phyloP scores from a whole-genome alignment of 2,888 invertebrate species.

The Icerya purchasi region DNA sequence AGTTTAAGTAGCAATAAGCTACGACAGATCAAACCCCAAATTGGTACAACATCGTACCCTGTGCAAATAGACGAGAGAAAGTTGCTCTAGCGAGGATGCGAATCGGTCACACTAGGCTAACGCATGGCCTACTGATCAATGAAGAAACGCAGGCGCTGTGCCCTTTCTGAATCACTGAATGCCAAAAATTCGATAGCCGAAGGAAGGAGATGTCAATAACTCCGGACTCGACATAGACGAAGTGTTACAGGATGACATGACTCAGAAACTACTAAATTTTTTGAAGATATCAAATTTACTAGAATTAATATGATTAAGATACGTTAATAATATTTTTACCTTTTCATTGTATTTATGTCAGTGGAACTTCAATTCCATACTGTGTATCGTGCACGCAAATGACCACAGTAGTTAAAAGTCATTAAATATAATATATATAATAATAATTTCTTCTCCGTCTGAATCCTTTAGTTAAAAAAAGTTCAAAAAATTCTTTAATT shows the following conservation, averaged over 20 bases:
- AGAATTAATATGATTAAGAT: not conserved
- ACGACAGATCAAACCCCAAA: not conserved
- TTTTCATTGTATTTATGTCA: not conserved
- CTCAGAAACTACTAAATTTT: not conserved
- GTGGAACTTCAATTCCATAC: not conserved
- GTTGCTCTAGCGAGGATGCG: not conserved
- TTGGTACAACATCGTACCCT: not conserved
- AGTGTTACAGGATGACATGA: not conserved
- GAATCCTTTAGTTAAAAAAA: too few relatives aligned
- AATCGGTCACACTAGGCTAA: not conserved
- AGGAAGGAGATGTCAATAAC: not conserved
- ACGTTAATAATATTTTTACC: not conserved
- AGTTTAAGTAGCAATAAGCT: not conserved
- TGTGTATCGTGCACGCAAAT: not conserved
- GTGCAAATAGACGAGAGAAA: not conserved
- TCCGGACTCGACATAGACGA: not conserved
- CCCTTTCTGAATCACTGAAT: not conserved
- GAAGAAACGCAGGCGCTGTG: not conserved
- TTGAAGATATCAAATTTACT: not conserved
- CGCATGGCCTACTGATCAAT: not conserved
- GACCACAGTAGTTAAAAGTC: not conserved
- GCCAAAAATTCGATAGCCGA: not conserved
- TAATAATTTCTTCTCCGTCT: too few relatives aligned
- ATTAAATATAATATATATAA: not conserved
- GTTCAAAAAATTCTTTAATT: too few relatives aligned